Percentiles rank a stretch among this genome's conserved stretches.
Conservation (phyloP, 2,113 vertebrate genomes). For the Bothrops jararaca region DNA sequence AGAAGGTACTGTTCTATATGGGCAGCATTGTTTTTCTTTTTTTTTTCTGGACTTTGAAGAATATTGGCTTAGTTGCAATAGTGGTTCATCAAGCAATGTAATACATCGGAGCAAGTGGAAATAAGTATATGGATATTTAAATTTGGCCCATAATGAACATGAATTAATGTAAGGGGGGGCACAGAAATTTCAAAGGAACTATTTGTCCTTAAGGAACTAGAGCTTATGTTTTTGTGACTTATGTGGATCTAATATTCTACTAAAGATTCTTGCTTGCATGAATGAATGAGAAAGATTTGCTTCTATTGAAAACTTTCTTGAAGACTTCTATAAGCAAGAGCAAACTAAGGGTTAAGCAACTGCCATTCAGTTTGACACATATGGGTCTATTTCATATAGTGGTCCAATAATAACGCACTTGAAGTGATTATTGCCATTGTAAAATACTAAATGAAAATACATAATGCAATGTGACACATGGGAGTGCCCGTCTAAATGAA, state of each 20-base stretch:
- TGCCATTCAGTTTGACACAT: conserved; percentile 27
- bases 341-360: conserved; percentile 44
- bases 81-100: neutral
- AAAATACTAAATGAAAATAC: conserved; percentile 63
- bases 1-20: neutral
- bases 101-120: neutral
- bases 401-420: conserved; percentile 41
- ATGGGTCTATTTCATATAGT: conserved; percentile 41
- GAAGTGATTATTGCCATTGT: conserved; percentile 47
- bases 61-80: neutral
- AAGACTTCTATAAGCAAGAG: neutral
- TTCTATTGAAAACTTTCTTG: neutral
- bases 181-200: neutral
- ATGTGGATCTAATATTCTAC: neutral
- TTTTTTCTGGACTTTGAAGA: neutral
- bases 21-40: neutral
- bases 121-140: neutral
- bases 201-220: neutral
- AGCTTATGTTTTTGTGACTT: neutral
- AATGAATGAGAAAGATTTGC: too few species aligned
- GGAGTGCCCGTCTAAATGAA: conserved; percentile 65
- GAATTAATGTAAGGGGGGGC: neutral
- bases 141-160: neutral
- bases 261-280: neutral
- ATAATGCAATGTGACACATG: conserved; percentile 50